Evolutionary conservation across 2,113 vertebrate species (phyloP), one percentile per base, ranked within the genome.

Genomic region (Takifugu flavidus): DNA sequence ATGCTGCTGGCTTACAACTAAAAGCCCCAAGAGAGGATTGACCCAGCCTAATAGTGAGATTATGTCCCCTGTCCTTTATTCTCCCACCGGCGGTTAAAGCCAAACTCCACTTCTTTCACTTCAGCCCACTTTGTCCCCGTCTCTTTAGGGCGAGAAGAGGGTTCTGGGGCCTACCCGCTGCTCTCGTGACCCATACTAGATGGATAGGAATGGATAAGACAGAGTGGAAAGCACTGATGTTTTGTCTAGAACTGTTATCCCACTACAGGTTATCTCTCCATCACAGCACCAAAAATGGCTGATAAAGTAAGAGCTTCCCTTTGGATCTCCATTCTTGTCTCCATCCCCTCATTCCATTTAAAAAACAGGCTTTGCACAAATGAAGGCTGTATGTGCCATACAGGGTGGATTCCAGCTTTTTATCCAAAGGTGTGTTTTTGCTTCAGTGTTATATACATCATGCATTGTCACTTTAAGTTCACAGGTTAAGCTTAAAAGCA

Each of bases 171-270:
- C 71, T 59, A 65, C 69, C 58, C 25, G 43, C 53, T 67, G 64
- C 66, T 70, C 65, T 60, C n/a, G 26, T 78, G 72, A 67, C 59
- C 74, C 62, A 77, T 66, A 64, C 70, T 26, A 77, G 71, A 88
- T 63, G 59, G 53, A 78, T 49, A 56, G 52, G 56, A 34, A 63
- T 79, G 65, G 57, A 26, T 42, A 63, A 42, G 61, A 64, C 73
- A 70, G 68, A 79, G 53, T 52, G 68, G 31, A 69, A 68, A 67
- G 55, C 42, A 26, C 34, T 25, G 55, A 72, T 91, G 83, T 91
- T 92, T 89, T 89, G 91, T 89, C 90, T 90, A 77, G 53, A 56
- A 49, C 70, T 77, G 57, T 56, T 69, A n/a, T 74, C 60, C 70
- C 56, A 63, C 62, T 75, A 56, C 60, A 28, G 45, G 51, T 67